Evolutionary conservation across 2,797 vertebrate genomes (phyloP).

Genomic region (Poeciliopsis gracilis): DNA sequence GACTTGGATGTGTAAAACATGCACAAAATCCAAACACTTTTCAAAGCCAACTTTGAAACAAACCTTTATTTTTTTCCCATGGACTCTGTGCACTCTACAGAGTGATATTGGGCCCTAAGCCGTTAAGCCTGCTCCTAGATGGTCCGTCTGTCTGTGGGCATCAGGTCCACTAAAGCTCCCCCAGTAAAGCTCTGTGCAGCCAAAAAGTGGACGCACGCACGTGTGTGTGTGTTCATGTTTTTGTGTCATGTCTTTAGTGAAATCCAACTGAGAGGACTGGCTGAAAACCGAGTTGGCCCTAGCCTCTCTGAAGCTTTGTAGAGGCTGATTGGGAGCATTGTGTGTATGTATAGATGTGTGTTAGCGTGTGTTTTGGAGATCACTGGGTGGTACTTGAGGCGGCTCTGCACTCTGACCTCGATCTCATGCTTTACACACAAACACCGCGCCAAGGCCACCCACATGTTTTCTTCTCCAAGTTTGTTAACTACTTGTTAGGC

Average conservation of each 20-base stretch:
- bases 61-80: conserved; percentile 22
- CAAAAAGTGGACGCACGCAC: conserved; percentile 30
- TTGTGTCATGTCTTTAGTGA: conserved; percentile 49
- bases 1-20: conserved; percentile 18
- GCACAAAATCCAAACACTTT: conserved; percentile 33
- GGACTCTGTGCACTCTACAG: conserved; percentile 61
- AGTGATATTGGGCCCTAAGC: conserved; percentile 70
- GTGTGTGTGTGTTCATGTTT: conserved; percentile 24
- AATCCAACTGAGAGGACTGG: conserved; percentile 58
- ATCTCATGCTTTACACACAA: conserved; percentile 47
- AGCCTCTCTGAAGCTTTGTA: conserved; percentile 54
- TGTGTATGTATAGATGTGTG: conserved; percentile 33
- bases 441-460: conserved; percentile 26
- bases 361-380: conserved; percentile 28
- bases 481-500: conserved; percentile 64
- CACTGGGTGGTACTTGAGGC: conserved; percentile 39
- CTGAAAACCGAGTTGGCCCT: conserved; percentile 53
- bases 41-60: conserved; percentile 46
- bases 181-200: conserved; percentile 44
- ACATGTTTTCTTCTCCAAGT: conserved; percentile 18
- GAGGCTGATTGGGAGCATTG: conserved; percentile 45
- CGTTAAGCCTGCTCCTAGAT: conserved; percentile 69
- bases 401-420: conserved; percentile 54
- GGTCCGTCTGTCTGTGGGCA: conserved; percentile 65
- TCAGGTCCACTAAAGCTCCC: conserved; percentile 59